Base-by-base conservation (phyloP, 2,888 invertebrate genomes). In the Scaptomyza tumidula region DNA sequence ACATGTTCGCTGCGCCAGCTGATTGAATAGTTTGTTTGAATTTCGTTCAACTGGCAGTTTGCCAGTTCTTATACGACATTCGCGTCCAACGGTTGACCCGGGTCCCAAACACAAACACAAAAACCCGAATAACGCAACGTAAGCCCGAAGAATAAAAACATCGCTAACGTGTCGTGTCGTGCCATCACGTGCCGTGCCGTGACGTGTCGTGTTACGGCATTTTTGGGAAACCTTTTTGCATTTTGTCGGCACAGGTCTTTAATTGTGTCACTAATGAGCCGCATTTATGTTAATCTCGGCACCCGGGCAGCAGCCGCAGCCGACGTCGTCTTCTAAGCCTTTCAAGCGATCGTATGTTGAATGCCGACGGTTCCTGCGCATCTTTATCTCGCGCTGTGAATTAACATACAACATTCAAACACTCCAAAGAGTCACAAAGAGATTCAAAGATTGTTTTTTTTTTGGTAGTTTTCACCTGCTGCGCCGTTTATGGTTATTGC, bases 401-500 rank as follows among this genome's bases (percentile, higher is more conserved):
- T 80, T 80, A 80, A 73, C 78, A 80, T 71, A 71, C 72, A 64
- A 69, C 76, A 72, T 62, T 58, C 76, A 73, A 74, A 74, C 54
- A 70, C 53, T 70, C 64, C 24, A 50, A 11, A 37, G 52, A 52
- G 9, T 27, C 27, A 27, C 37, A 52, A 52, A 39, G 39, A 55
- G 41, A 63, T 39, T 45, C 50, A 68, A 24, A 66, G 56, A 67
- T 55, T 67, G 48, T 58, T 59, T 54, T 50, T 56, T 82, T 82
- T 75, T 85, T 75, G 88, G 89, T 73, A 85, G 80, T 89, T 85
- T 89, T 86, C 86, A 86, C 86, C 86, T 86, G 86, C 86, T 87
- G 86, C 65, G 85, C 71, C 82, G 82, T 89, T 89, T 89, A 89
- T 89, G 89, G 88, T 82, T 86, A 89, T 87, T 89, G 86, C 89